Evolutionary conservation across 2,888 invertebrate species (phyloP), one percentile per base, ranked within the genome.

Genomic region (Meganola albula): DNA sequence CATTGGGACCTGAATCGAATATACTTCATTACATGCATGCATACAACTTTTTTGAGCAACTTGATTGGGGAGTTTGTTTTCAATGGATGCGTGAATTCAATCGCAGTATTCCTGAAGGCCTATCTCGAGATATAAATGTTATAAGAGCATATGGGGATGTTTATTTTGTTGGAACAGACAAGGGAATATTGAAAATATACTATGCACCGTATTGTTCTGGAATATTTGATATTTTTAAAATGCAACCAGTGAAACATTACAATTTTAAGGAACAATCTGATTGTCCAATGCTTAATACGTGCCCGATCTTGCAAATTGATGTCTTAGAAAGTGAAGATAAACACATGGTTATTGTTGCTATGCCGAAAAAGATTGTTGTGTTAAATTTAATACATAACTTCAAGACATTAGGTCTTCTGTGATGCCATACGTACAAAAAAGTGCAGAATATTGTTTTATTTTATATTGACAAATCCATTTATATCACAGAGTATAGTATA

Each of bases 331-430:
- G 47, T 0, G 63, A 67, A 21, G 59, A 67, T 1, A 74, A 76
- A 0, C 84, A 83, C 29, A 70, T 48, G 0, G 62, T 84, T 0
- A 37, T 79, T 1, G 69, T 79, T 0, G 82, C 66, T 0, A 79
- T 82, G 79, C 79, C 78, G 0, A 74, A 76, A 31, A 79, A 80
- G 44, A 63, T 84, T 6, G 74, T 68, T 0, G 49, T 75, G 0
- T 24, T 84, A 0, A 63, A 64, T n/a, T 80, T 71, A 13, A 50
- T 29, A 1, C 75, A 83, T 34, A 45, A 39, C 2, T 68, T 66
- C 14, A 61, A 63, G 24, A 32, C 50, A 3, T 55, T 1, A 53
- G 56, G 0, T 53, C 61, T 0, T 52, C 67, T 0, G 40, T 74
- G 39, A 28, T 69, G 8, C 65, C 67, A 0, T 65, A 60, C 18